Base-by-base conservation (phyloP, 2,797 vertebrate species). In the Coregonus sp. region DNA sequence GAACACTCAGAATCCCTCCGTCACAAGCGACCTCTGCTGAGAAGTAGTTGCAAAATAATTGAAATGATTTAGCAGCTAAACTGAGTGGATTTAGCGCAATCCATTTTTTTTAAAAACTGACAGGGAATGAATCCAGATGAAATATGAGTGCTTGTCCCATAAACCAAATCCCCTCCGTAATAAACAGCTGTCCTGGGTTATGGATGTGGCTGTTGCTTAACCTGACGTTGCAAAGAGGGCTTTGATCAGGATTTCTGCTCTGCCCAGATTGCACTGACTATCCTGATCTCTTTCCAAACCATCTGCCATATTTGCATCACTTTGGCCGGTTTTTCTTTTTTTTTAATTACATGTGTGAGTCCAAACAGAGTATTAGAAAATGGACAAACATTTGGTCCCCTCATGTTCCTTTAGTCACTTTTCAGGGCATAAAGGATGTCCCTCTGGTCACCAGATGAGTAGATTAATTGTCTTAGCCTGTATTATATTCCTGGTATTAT, bases 141-240 rank as follows among this genome's bases (percentile, higher is more conserved):
- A 92, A 92, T 91, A 81, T 88, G 85, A 81, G 82, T 35, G 78
- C 87, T 56, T 84, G 87, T 77, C 86, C 89, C 52, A 72, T 75
- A 81, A 82, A 78, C 73, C 80, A 89, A 93, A 93, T 92, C 91
- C 87, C 72, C 63, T 81, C 76, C 86, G 80, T 91, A 88, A 88
- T 83, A 86, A 93, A 88, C 92, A 92, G 87, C 90, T 94, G 92
- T 89, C 86, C 81, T 4, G 74, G 85, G 87, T 93, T 91, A 91
- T 77, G 77, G 83, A 81, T 88, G 92, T 84, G 86, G 87, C 84
- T 86, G 79, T 86, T 87, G 84, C 84, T 90, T 88, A 91, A 92
- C 89, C 90, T 90, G 85, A 85, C 4, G 84, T 81, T 6, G 85
- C 81, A 81, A 85, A 88, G 82, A 65, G 12, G 83, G 78, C 81